Evolutionary conservation across 1,140 invertebrate species (phyloP), one percentile per base, ranked within the genome.

Genomic region (Solenopsis invicta): DNA sequence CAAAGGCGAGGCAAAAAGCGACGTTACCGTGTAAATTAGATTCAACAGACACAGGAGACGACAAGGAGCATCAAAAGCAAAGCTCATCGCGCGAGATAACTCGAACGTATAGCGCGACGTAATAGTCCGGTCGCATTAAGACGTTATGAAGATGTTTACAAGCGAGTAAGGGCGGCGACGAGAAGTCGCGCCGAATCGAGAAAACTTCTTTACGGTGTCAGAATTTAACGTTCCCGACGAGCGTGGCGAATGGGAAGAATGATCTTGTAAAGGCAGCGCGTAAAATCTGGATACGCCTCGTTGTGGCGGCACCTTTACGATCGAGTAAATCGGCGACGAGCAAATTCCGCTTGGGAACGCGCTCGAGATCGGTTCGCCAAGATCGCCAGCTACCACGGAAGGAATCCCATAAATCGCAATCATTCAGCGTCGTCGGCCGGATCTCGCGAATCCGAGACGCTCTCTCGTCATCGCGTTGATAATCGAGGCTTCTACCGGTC

Each of bases 341-440:
- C 56, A 61, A 50, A 84, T 84, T 74, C 69, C 54, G 59, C 41
- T 45, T 34, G 48, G 8, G 72, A 10, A 81, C 59, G 1, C 37
- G 1, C 37, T 81, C 6, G 54, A 87, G 76, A 88, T 87, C 71
- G 48, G 62, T 2, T n/a, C 52, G 48, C 29, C 69, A 52, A 52
- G 84, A 88, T 88, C 52, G 64, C 16, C 67, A 34, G 41, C 54
- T 61, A 59, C n/a, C 29, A 54, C 77, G 61, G n/a, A n/a, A 72
- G 48, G 24, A 86, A 76, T 80, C 52, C 61, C 75, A 86, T 88
- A 88, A 88, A 89, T 89, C 61, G 88, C 64, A 62, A 89, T 88
- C 82, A 86, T 89, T 87, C 86, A 71, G 34, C 69, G 21, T 56
- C 21, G 29, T n/a, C 34, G 12, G 50, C 24, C 59, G 45, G 85